A percentile compares a stretch with the other conserved stretches of the same genome.
phyloP scores from a whole-genome alignment of 2,797 vertebrate genomes.

The Cyclura pinguis region DNA sequence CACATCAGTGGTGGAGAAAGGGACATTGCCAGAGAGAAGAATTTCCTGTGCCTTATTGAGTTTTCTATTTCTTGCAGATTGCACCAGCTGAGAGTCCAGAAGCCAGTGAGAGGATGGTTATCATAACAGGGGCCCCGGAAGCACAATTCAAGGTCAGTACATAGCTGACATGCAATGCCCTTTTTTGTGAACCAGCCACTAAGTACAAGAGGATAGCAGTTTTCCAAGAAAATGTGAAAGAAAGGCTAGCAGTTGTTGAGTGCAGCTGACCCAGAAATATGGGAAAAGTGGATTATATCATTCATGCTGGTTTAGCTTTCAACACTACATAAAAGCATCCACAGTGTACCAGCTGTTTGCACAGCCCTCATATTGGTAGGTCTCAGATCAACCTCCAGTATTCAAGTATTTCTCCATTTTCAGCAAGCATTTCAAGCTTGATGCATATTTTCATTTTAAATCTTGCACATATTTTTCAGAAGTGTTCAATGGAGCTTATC shows the following conservation, averaged over 20 bases:
- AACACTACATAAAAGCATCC: background rate
- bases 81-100: conserved; percentile 92
- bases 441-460: background rate
- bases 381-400: background rate
- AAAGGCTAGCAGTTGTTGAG: background rate
- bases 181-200: background rate
- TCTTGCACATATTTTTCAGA: background rate
- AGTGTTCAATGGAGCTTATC: background rate
- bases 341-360: background rate
- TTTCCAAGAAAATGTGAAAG: background rate
- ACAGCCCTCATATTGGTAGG: background rate
- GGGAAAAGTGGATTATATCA: background rate
- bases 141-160: conserved; percentile 94
- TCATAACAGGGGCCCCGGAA: conserved; percentile 93
- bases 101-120: conserved; percentile 91
- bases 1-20: rapidly evolving
- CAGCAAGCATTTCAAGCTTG: background rate
- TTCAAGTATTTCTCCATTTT: background rate
- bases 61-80: conserved; percentile 78
- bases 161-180: background rate
- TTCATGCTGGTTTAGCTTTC: background rate
- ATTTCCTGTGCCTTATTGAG: rapidly evolving
- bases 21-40: rapidly evolving
- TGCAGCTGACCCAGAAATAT: background rate
- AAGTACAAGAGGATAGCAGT: background rate